phyloP scores from a whole-genome alignment of 2,797 vertebrate genomes.

The Myotis vivesi region DNA sequence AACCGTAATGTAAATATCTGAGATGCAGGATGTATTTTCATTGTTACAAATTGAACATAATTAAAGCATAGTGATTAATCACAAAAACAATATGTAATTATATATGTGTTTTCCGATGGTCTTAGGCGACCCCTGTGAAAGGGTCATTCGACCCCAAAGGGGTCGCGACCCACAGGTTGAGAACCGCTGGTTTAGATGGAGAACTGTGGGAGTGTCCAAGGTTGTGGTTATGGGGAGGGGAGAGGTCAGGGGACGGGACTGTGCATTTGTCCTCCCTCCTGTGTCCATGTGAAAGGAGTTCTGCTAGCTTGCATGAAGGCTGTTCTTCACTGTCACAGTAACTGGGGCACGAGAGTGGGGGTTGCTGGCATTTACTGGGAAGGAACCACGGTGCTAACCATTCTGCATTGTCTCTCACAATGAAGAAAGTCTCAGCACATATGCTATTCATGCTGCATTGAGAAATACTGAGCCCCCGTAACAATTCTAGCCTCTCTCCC shows the following conservation, averaged over 20 bases:
- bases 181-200: not conserved
- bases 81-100: too few species aligned
- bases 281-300: not conserved
- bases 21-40: too few species aligned
- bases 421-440: not conserved
- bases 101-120: too few species aligned
- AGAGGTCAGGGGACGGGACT: rapidly evolving
- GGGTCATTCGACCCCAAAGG: too few species aligned
- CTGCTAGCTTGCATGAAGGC: rapidly evolving
- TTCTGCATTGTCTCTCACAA: not conserved
- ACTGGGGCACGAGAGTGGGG: not conserved
- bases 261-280: not conserved
- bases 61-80: too few species aligned
- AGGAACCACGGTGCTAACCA: not conserved
- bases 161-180: too few species aligned
- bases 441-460: rapidly evolving
- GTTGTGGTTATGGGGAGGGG: not conserved
- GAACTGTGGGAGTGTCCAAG: too few species aligned
- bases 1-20: too few species aligned
- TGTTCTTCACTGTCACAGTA: not conserved
- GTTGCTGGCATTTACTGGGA: not conserved
- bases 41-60: too few species aligned
- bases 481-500: not conserved
- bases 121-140: too few species aligned
- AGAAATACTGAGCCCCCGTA: not conserved